Percentiles rank a stretch among this genome's conserved stretches.
Evolutionary conservation across 2,888 invertebrate genomes (phyloP).

Genomic region (Petrolisthes manimaculis): DNA sequence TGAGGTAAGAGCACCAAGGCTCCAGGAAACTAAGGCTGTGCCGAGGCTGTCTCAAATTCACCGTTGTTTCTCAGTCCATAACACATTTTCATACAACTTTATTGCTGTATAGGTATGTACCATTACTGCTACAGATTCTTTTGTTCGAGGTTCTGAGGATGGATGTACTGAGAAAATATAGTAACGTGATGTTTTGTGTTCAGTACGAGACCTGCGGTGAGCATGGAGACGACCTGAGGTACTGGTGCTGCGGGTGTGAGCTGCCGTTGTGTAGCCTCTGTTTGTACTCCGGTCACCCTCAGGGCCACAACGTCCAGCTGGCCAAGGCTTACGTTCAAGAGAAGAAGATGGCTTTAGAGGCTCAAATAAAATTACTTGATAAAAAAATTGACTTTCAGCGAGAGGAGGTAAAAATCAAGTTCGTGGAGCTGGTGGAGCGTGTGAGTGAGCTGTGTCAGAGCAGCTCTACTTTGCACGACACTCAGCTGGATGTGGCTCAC

Average conservation of each 20-base stretch:
- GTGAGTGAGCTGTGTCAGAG: constrained; percentile 8
- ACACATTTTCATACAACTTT: too few relatives aligned
- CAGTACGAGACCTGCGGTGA: constrained; percentile 16
- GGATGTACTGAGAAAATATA: not conserved
- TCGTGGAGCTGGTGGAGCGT: not conserved
- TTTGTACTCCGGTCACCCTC: constrained; percentile 24
- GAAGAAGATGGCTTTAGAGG: constrained; percentile 18
- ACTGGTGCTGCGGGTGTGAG: constrained; percentile 29
- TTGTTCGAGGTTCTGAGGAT: too few relatives aligned
- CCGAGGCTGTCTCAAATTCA: too few relatives aligned
- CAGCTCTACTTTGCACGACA: constrained; percentile 8
- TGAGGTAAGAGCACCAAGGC: constrained; percentile 18
- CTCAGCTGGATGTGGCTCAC: not conserved
- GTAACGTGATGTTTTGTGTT: not conserved
- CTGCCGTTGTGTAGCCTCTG: constrained; percentile 8
- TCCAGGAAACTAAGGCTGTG: too few relatives aligned
- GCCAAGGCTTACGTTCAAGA: constrained; percentile 21
- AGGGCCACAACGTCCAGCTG: constrained; percentile 25
- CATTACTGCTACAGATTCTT: too few relatives aligned
- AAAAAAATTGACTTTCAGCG: not conserved
- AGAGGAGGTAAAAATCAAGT: not conserved
- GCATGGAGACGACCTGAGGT: constrained; percentile 25
- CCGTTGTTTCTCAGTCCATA: too few relatives aligned
- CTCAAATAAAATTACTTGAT: not conserved
- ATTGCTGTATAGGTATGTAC: too few relatives aligned